Evolutionary conservation across 2,113 vertebrate species (phyloP).

Genomic region (Acanthisitta chloris): DNA sequence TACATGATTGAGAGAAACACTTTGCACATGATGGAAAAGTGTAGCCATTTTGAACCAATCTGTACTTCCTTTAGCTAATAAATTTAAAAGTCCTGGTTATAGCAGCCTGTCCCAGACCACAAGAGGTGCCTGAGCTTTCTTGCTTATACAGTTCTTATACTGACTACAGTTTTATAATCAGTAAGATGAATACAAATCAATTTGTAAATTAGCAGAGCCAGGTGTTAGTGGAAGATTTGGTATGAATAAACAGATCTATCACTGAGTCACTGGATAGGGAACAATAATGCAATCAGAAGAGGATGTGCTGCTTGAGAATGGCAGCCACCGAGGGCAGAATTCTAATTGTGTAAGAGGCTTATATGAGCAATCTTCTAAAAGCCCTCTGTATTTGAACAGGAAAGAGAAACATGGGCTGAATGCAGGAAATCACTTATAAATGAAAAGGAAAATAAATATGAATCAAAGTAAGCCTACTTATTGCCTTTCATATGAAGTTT

Average conservation of each 20-base stretch:
- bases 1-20: neutral
- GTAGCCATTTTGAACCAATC: neutral
- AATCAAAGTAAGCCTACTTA: conserved; percentile 45
- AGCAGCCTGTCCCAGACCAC: neutral
- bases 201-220: conserved; percentile 11
- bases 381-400: neutral
- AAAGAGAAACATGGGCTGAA: neutral
- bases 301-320: conserved; percentile 12
- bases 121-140: neutral
- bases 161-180: neutral
- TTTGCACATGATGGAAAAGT: neutral
- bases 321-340: neutral
- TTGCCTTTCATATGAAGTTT: neutral
- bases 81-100: neutral
- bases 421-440: conserved; percentile 21
- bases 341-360: conserved; percentile 34
- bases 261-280: neutral
- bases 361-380: conserved; percentile 2
- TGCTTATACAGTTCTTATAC: neutral
- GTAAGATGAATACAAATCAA: neutral
- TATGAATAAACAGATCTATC: conserved; percentile 30
- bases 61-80: neutral
- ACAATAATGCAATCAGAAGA: conserved; percentile 61
- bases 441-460: conserved; percentile 53
- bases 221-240: neutral